Base-by-base conservation (phyloP, 2,113 vertebrate species). In the Cryptotis parvus region DNA sequence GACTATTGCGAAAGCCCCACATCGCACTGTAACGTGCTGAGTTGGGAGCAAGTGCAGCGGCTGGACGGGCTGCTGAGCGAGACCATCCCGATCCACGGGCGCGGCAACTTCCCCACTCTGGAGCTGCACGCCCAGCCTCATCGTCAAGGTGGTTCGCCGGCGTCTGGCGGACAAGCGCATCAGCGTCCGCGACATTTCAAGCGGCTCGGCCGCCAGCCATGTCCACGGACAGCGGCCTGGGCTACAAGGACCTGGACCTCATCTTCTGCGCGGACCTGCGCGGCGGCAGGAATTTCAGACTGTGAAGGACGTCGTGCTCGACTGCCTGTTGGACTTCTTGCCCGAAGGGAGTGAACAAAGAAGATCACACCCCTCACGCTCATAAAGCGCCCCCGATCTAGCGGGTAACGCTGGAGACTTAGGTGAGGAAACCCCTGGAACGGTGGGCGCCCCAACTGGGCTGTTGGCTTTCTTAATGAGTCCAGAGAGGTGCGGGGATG, bases 11-110 rank as follows among this genome's bases (percentile, higher is more conserved):
- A 98, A 77, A 97, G 93, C 93, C 91, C 96, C 89, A 96, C 96
- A 61, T 97, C 97, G 77, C 98, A 98, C 92, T 98, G 98, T 75
- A 99, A 99, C 89, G 99, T 99, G 89, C 98, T 99, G 88, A 99
- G 89, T 97, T 99, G 99, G 99, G 99, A 99, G n/a, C n/a, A 99
- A 98, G 99, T 99, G 98, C 99, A 99, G 97, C 98, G 99, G 6
- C 96, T 99, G 97, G 99, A 99, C 97, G 97, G 98, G 94, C 98
- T 99, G 96, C 98, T 99, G 90, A 99, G 98, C 75, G 99, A 99
- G 97, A 99, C 98, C 96, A 99, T 99, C 92, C 99, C 99, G 77
- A 99, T 99, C 96, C 99, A 99, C 98, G 99, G 99, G 95, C 98
- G 99, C 82, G 99, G 99, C 12, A 99, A 99, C 98, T 99, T 99